Percentiles rank a stretch among this genome's conserved stretches.
Evolutionary conservation across 2,113 vertebrate genomes (phyloP).

Genomic region (Sturnira hondurensis): DNA sequence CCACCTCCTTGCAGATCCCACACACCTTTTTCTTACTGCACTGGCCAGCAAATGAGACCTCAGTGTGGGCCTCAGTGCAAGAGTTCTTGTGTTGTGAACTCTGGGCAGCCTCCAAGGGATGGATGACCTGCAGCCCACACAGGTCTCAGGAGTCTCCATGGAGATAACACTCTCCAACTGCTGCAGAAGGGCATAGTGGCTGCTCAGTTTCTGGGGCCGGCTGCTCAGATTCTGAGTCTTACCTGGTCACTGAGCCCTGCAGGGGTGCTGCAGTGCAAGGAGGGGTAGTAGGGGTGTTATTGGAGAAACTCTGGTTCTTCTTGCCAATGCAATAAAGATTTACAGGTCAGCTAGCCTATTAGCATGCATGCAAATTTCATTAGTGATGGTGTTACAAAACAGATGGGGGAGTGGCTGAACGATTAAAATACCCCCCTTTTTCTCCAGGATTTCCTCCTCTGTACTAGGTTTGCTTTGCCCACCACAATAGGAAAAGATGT

Average conservation of each 20-base stretch:
- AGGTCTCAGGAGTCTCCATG: conserved; percentile 97
- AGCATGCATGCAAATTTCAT: too few species aligned
- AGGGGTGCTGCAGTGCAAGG: conserved; percentile 82
- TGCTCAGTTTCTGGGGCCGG: conserved; percentile 85
- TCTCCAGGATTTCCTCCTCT: too few species aligned
- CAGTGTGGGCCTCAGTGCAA: conserved; percentile 99
- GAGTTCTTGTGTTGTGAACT: conserved; percentile 96
- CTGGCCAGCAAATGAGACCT: conserved; percentile 97
- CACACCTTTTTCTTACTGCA: conserved; percentile 99
- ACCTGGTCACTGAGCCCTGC: conserved; percentile 85
- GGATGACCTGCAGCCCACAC: conserved; percentile 97
- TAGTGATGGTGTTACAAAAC: too few species aligned
- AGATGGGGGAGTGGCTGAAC: too few species aligned
- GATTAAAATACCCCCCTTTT: too few species aligned
- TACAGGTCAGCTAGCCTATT: too few species aligned
- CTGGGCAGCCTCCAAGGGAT: conserved; percentile 91
- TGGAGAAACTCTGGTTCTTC: too few species aligned
- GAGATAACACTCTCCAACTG: conserved; percentile 97
- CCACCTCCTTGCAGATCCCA: conserved; percentile 98
- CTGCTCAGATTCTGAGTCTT: conserved; percentile 84
- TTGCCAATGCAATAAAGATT: too few species aligned
- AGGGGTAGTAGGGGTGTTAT: conserved; percentile 64
- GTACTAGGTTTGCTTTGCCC: too few species aligned
- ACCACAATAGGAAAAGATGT: too few species aligned
- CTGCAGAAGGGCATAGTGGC: conserved; percentile 94